Conservation (phyloP, 1,140 invertebrate species). For the Drosophila novamexicana region DNA sequence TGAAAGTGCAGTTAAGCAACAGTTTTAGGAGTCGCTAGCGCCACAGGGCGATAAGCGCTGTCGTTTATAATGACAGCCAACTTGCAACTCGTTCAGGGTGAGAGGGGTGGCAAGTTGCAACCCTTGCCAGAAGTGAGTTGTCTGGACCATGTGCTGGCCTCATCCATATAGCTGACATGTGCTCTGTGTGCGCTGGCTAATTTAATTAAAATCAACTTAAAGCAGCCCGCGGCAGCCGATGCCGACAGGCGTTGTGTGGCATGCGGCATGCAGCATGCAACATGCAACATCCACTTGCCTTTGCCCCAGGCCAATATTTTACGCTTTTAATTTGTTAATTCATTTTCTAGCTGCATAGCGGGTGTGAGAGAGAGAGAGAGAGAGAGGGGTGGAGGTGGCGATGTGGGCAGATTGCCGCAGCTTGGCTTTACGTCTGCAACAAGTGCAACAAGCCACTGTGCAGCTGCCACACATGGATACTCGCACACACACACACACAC, state of each 20-base stretch:
- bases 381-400: background rate
- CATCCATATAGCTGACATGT: conserved; percentile 63
- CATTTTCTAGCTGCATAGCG: conserved; percentile 62
- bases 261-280: conserved; percentile 44
- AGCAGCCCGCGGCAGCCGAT: conserved; percentile 38
- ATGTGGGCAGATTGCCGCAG: conserved; percentile 1
- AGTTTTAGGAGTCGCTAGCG: conserved; percentile 1
- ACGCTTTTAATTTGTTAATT: conserved; percentile 82
- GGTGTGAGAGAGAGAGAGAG: too few relatives aligned
- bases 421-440: conserved; percentile 57
- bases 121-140: conserved; percentile 10
- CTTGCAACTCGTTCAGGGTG: conserved; percentile 4
- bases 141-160: conserved; percentile 26
- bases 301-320: conserved; percentile 67
- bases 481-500: background rate
- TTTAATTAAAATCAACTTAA: conserved; percentile 81
- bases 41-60: conserved; percentile 15
- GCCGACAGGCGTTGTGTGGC: conserved; percentile 8
- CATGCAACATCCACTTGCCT: conserved; percentile 34
- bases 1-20: background rate
- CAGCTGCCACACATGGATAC: conserved; percentile 52
- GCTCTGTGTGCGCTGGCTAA: conserved; percentile 57
- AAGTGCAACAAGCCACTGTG: conserved; percentile 64
- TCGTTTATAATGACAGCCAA: conserved; percentile 9
- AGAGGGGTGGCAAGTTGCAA: background rate